A percentile compares a stretch with the other conserved stretches of the same genome.
Conservation (phyloP, 2,113 vertebrate species). For the Tupaia chinensis region DNA sequence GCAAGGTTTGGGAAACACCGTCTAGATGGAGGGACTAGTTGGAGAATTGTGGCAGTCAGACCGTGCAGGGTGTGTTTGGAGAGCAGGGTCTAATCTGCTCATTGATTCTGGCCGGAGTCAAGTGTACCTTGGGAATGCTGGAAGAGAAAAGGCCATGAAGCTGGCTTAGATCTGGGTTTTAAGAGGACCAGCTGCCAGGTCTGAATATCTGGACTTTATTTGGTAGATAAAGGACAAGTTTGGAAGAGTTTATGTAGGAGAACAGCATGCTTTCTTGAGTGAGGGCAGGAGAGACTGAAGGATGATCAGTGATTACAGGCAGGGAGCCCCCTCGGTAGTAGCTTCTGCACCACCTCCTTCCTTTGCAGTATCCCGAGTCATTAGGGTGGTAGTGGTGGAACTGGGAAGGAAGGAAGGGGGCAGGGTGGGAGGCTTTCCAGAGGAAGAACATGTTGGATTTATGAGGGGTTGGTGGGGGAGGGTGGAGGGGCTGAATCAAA, state of each 20-base stretch:
- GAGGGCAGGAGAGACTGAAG: neutral
- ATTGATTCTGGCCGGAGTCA: conserved; percentile 31
- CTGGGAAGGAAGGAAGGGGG: neutral
- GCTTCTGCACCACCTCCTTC: neutral
- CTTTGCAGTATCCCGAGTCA: neutral
- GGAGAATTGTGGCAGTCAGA: neutral
- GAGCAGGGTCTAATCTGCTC: conserved; percentile 3
- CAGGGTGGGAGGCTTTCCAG: neutral
- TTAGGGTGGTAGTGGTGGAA: neutral
- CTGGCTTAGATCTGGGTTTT: neutral
- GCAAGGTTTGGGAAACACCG: neutral
- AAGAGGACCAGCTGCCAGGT: neutral
- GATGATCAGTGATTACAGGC: neutral
- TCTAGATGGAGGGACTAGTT: conserved; percentile 6
- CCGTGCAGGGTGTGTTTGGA: conserved; percentile 18
- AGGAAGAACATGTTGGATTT: neutral
- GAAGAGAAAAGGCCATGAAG: neutral
- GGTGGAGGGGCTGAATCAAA: neutral
- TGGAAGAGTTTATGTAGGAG: neutral
- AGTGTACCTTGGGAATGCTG: neutral
- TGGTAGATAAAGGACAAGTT: neutral
- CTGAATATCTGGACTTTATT: conserved; percentile 14
- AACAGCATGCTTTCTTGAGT: neutral
- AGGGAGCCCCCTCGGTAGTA: neutral
- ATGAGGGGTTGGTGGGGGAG: neutral